A percentile compares a stretch with the other conserved stretches of the same genome.
phyloP scores from a whole-genome alignment of 2,797 vertebrate genomes.

The Sebastes matsubarae region DNA sequence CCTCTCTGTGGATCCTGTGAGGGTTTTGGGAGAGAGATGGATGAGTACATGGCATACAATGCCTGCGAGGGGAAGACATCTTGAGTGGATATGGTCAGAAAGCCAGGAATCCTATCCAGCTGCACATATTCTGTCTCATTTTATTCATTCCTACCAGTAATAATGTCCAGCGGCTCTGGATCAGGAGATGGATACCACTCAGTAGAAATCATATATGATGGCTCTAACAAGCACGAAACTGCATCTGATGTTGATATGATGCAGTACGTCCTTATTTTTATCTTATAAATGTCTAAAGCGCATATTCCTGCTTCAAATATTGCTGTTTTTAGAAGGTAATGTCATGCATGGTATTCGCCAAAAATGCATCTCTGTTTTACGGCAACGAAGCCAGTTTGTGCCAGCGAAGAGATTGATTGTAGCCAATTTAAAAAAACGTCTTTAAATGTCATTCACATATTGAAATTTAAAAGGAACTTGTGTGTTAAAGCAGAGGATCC shows the following conservation, averaged over 20 bases:
- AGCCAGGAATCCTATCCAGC: constrained; percentile 35
- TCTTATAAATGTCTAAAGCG: constrained; percentile 6
- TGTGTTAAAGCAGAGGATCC: constrained; percentile 63
- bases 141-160: constrained; percentile 46
- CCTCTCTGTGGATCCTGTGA: constrained; percentile 33
- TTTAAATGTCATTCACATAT: constrained; percentile 56
- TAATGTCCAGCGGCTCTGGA: constrained; percentile 42
- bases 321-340: constrained; percentile 51
- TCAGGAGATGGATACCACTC: constrained; percentile 30
- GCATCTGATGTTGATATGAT: constrained; percentile 41
- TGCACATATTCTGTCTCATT: constrained; percentile 35
- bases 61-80: constrained; percentile 34
- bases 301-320: constrained; percentile 26
- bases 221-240: background rate
- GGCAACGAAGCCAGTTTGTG: constrained; percentile 28
- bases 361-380: constrained; percentile 38
- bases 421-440: constrained; percentile 57
- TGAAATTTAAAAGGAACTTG: constrained; percentile 65
- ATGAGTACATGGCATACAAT: constrained; percentile 11
- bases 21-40: constrained; percentile 21
- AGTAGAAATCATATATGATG: constrained; percentile 23
- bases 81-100: constrained; percentile 40
- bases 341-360: constrained; percentile 48
- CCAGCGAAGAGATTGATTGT: constrained; percentile 38
- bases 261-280: constrained; percentile 33